phyloP scores from a whole-genome alignment of 2,888 invertebrate species.

The Catonia carolina region DNA sequence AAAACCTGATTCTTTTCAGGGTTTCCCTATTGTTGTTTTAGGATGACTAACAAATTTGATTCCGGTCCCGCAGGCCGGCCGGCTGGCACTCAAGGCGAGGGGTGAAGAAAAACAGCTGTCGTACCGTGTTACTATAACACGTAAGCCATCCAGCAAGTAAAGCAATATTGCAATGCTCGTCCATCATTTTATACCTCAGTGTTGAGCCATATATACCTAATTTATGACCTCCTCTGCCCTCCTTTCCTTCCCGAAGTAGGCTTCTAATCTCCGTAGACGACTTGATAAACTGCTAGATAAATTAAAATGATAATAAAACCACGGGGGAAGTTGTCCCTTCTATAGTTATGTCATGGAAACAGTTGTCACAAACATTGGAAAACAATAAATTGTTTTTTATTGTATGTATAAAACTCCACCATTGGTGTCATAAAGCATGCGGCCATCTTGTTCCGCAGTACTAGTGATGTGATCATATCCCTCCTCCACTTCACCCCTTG shows the following conservation, averaged over 20 bases:
- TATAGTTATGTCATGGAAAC: conserved; percentile 22
- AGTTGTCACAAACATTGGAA: conserved; percentile 26
- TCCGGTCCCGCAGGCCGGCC: too few relatives aligned
- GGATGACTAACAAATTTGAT: too few relatives aligned
- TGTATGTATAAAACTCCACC: conserved; percentile 12
- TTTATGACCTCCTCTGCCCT: conserved; percentile 26
- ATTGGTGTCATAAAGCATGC: conserved; percentile 10
- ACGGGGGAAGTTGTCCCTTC: conserved; percentile 17
- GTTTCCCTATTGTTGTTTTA: too few relatives aligned
- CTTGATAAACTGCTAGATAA: conserved; percentile 32
- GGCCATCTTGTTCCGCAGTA: conserved; percentile 23
- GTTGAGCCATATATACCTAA: conserved; percentile 22
- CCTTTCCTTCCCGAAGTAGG: conserved; percentile 19
- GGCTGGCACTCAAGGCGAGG: too few relatives aligned
- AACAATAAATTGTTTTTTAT: conserved; percentile 28
- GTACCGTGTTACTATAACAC: conserved; percentile 9
- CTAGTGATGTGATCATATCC: too few relatives aligned
- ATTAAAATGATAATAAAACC: conserved; percentile 32
- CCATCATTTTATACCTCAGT: conserved; percentile 7
- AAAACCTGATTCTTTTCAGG: too few relatives aligned
- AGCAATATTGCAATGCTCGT: conserved; percentile 10
- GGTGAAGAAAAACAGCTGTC: conserved; percentile 17
- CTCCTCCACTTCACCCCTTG: too few relatives aligned
- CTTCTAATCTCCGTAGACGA: conserved; percentile 29
- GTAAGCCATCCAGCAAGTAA: conserved; percentile 7